A percentile compares a stretch with the other conserved stretches of the same genome.
phyloP scores from a whole-genome alignment of 2,888 invertebrate species.

The Pocota personata region DNA sequence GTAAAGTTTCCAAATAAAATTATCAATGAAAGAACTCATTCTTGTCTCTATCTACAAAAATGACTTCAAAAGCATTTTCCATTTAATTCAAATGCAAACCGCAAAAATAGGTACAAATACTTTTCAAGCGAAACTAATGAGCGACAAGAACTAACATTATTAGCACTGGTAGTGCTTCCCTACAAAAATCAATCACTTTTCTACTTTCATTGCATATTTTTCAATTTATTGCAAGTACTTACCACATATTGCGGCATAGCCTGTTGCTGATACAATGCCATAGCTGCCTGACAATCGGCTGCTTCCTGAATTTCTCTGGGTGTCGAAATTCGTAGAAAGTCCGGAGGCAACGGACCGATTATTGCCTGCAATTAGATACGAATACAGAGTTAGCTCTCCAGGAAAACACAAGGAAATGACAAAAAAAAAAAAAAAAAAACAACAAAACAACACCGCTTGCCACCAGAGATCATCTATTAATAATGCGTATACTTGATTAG shows the following conservation, averaged over 20 bases:
- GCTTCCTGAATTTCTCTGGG: slow-evolving; percentile 77
- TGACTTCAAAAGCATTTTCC: no score
- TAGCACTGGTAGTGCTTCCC: slow-evolving; percentile 40
- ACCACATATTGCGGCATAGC: slow-evolving; percentile 77
- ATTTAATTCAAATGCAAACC: no score
- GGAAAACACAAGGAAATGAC: background rate
- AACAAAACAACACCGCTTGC: background rate
- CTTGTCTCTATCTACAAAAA: no score
- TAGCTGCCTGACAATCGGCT: slow-evolving; percentile 78
- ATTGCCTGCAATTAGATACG: slow-evolving; percentile 76
- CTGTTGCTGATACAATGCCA: slow-evolving; percentile 79
- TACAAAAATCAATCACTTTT: slow-evolving; percentile 8
- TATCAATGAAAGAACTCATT: no score
- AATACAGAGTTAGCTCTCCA: background rate
- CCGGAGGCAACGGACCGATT: slow-evolving; percentile 77
- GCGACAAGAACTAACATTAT: background rate
- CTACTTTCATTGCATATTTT: background rate
- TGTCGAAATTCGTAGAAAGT: slow-evolving; percentile 78
- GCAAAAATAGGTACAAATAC: no score
- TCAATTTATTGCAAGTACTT: slow-evolving; percentile 27
- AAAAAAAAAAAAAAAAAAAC: background rate
- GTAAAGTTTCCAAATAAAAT: no score
- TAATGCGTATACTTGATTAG: slow-evolving; percentile 5
- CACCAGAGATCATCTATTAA: background rate
- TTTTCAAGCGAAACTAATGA: no score